Evolutionary conservation across 2,113 vertebrate genomes (phyloP), one percentile per base, ranked within the genome.

Genomic region (Dissostichus mawsoni): DNA sequence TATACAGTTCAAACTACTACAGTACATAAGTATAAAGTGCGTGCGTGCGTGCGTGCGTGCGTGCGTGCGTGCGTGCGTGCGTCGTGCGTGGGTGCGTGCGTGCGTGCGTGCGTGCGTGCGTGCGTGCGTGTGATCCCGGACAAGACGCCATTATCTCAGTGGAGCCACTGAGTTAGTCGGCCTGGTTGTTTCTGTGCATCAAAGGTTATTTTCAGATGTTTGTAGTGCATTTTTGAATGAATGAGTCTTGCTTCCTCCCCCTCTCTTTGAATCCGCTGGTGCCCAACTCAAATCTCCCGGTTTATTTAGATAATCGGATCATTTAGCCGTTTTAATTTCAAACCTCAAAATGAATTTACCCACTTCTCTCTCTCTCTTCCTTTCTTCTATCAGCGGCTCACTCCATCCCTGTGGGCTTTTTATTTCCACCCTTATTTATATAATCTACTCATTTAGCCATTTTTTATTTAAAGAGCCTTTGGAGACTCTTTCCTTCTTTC

Each of bases 311-410:
- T 91, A 89, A 91, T 90, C 62, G 78, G 85, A 86, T 85, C 88
- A 91, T 88, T 91, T 90, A 78, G 72, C 83, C 63, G 85, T 88
- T 92, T 90, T 91, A 84, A 86, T 91, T 90, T 86, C 80, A 79
- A 83, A 83, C 74, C 74, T 86, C 66, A 51, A 58, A 81, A 86
- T 72, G 47, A 82, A 83, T 85, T 74, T 52, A 51, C 20, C 53
- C 69, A n/a, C 71, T 76, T 52, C 59, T 80, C 64, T 80, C 64
- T 80, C 61, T 77, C 75, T 53, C 62, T 74, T 77, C 69, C 25
- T 85, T 70, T 80, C 55, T 81, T 82, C 76, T 70, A 74, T 78
- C 55, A 58, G 0, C 16, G 18, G 25, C 47, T 52, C 52, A 66
- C 33, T 69, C 63, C 66, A 41, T 78, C 56, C 80, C 64, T 78